Conservation (phyloP, 2,888 invertebrate genomes). For the Alloscopus bannaensis region DNA sequence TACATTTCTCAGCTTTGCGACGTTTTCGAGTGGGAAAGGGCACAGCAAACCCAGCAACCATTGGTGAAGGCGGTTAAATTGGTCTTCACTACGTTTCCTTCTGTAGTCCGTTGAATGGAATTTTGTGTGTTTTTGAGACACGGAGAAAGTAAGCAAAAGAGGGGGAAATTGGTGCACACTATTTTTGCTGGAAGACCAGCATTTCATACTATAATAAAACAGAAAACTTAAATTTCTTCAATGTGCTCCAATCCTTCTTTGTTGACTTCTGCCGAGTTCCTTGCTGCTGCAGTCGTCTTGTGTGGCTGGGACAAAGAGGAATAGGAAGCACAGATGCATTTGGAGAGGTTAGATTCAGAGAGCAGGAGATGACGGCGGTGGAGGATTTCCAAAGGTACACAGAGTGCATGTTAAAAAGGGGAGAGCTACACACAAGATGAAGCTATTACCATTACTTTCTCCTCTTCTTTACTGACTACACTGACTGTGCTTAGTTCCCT, state of each 20-base stretch:
- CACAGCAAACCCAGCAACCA: no score
- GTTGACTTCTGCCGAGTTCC: conserved; percentile 9
- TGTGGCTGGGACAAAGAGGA: background rate
- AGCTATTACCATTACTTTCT: conserved; percentile 31
- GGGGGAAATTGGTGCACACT: no score
- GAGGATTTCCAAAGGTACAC: conserved; percentile 24
- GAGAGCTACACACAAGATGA: background rate
- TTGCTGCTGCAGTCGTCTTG: conserved; percentile 15
- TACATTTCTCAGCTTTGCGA: conserved; percentile 13
- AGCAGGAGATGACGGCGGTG: background rate
- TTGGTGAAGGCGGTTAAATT: no score
- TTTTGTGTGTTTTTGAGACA: no score
- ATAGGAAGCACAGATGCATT: background rate
- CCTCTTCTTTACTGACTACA: no score
- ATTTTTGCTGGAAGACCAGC: no score
- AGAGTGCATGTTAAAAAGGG: conserved; percentile 4
- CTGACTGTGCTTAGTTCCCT: conserved; percentile 21
- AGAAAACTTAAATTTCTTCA: conserved; percentile 3
- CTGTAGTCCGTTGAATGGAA: no score
- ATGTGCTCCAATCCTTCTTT: background rate
- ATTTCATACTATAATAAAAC: conserved; percentile 5
- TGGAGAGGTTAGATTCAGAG: background rate
- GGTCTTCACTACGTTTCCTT: no score
- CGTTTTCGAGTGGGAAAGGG: no score
- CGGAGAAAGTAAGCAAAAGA: no score